Percentiles rank a stretch among this genome's conserved stretches.
Evolutionary conservation across 35 echinoderm and acorn worm species (phyloP).

Genomic region (Heliocidaris erythrogramma): DNA sequence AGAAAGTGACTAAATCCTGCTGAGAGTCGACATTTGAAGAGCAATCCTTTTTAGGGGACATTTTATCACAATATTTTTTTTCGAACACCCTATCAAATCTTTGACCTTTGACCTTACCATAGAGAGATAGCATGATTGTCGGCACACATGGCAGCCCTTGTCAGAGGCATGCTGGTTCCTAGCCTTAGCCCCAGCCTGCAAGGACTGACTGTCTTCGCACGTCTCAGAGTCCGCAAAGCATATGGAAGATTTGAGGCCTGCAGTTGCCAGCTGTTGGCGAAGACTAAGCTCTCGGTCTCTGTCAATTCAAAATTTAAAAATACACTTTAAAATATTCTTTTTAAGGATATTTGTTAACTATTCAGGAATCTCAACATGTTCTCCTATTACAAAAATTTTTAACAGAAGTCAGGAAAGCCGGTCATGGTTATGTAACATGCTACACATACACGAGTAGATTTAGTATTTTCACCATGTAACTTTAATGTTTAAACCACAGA

Average conservation of each 20-base stretch:
- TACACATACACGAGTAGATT: neutral
- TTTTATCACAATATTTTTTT: neutral
- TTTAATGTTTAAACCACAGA: neutral
- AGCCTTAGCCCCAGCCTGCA: slow-evolving; percentile 49
- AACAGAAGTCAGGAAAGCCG: neutral
- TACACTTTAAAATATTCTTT: too few relatives aligned
- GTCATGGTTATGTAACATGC: neutral
- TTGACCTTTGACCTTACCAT: slow-evolving; percentile 49
- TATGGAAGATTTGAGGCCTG: slow-evolving; percentile 69
- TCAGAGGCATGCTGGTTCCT: slow-evolving; percentile 50
- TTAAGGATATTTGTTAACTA: too few relatives aligned
- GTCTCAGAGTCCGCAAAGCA: slow-evolving; percentile 63
- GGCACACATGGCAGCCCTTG: slow-evolving; percentile 64
- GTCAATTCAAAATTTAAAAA: neutral
- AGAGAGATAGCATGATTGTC: slow-evolving; percentile 64
- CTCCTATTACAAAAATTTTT: too few relatives aligned
- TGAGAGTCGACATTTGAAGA: too few relatives aligned
- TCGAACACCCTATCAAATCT: neutral
- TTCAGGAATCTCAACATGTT: too few relatives aligned
- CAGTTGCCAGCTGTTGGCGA: slow-evolving; percentile 47
- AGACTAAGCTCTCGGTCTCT: slow-evolving; percentile 73
- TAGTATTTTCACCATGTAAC: neutral
- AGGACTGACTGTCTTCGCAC: slow-evolving; percentile 46
- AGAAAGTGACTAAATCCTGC: too few relatives aligned
- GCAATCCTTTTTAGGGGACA: too few relatives aligned